Base-by-base conservation (phyloP, 2,888 invertebrate species). In the Amphipyra tragopoginis region DNA sequence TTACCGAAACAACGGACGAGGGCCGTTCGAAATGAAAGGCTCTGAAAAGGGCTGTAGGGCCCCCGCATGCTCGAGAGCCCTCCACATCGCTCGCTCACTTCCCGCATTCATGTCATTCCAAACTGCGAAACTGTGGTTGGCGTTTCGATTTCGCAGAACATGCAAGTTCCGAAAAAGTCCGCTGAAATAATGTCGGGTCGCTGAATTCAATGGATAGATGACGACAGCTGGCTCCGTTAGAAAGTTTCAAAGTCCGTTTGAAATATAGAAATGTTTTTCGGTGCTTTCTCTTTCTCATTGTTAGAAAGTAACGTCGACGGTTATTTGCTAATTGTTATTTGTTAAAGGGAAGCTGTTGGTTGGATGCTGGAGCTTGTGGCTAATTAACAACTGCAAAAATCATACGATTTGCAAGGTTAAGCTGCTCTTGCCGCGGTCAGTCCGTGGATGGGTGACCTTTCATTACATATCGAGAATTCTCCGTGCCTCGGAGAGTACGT, bases 11-110 rank as follows among this genome's bases (percentile, higher is more conserved):
- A 75, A 65, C 69, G 68, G 70, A 14, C 56, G 39, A 77, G 73
- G 73, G 66, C 70, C 66, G 74, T 73, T 76, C 69, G 71, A 63
- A 81, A 73, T 76, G 75, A 81, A 83, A 75, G 67, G 72, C 68
- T 69, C 69, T 72, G 73, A 72, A 80, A 73, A 64, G 74, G 58
- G 58, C 63, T 58, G 52, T 36, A 65, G 69, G 66, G 71, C 62
- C 52, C 69, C 48, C 54, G 48, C 59, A 53, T 56, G 62, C 50
- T 52, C 50, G 43, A 76, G 79, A 10, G 55, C 72, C 49, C 79
- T 80, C 61, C 36, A 65, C 60, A 43, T 33, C 55, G 51, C 74
- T 81, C 81, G 80, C 65, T 70, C 75, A 75, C 72, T 76, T 78
- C 39, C 72, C 70, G 66, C 73, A 75, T 66, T 74, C 64, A 65